Base-by-base conservation (phyloP, 2,888 invertebrate genomes). In the Eupeodes luniger region DNA sequence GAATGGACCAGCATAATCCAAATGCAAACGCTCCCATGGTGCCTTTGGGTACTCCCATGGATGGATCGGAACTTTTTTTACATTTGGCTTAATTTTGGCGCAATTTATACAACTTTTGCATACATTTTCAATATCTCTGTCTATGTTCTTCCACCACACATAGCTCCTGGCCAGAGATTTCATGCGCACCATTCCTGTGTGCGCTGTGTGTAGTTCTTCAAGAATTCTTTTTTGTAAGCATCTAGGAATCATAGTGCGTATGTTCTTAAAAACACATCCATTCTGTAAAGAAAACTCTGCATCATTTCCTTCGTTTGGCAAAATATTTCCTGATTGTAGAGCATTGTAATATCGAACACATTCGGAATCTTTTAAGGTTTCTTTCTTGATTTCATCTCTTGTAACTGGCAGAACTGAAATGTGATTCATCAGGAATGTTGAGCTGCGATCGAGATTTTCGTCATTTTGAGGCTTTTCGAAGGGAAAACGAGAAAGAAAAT, bases 241-340 rank as follows among this genome's bases (percentile, higher is more conserved):
- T 57, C 49, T 51, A 11, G 72, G 77, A 57, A 85, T 85, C 85
- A 81, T 80, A 51, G 70, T 67, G 14, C 67, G 40, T 74, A 82
- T 86, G 19, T 61, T 61, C 10, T 78, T 80, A 34, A 80, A 85
- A 61, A 74, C 27, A 27, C 74, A 72, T 55, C 47, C 19, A 44
- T 85, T 72, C 10, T 66, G 55, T 76, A 66, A 55, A 36, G 74
- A 75, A 57, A 66, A 76, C 4, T 66, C 64, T 16, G 40, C 27
- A 6, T 4, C 27, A 76, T 64, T 55, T 76, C n/a, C 64, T 14
- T 14, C 44, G 12, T 66, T 78, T 67, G 64, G 44, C 5, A 66
- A 66, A 14, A 4, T 47, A 36, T 49, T 11, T 34, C 78, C 67
- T 36, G 47, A 59, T 10, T 78, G 67, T n/a, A 77, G 27, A 5